These are phyloP conservation scores for Deilephila porcellus DNA, from an alignment of 2,888 invertebrate species.

Conservation along the genomic window DNA sequence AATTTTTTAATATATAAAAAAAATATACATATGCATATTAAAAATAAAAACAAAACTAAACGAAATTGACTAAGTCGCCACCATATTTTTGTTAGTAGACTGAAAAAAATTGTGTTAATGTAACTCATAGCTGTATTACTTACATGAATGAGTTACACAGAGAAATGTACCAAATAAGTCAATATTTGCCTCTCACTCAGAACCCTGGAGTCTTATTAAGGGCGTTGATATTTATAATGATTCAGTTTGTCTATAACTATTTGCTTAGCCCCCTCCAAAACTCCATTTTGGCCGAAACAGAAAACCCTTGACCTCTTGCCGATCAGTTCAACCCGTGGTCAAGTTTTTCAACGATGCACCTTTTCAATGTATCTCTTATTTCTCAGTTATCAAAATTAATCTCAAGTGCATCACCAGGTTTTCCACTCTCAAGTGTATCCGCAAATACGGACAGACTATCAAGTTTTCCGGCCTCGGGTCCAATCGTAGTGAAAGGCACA, in stretches of 20 bases:
- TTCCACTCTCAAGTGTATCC: constrained; percentile 84
- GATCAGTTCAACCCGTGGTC: constrained; percentile 76
- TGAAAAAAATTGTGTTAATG: constrained; percentile 54
- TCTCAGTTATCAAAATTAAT: constrained; percentile 49
- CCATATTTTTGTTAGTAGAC: constrained; percentile 24
- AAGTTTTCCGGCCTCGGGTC: constrained; percentile 84
- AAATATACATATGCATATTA: no score
- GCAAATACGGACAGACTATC: constrained; percentile 81
- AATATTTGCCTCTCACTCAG: constrained; percentile 82
- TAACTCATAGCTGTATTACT: constrained; percentile 79
- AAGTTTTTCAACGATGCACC: constrained; percentile 85
- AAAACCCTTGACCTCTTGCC: constrained; percentile 84
- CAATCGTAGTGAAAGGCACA: constrained; percentile 83
- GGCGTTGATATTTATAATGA: constrained; percentile 60
- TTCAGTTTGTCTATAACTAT: constrained; percentile 51
- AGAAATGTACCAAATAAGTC: constrained; percentile 67
- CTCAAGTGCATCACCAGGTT: constrained; percentile 83
- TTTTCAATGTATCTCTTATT: constrained; percentile 49
- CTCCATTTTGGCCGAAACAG: constrained; percentile 83
- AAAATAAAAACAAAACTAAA: neutral
- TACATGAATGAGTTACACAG: constrained; percentile 82
- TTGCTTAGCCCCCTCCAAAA: constrained; percentile 73
- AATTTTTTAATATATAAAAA: constrained; percentile 44
- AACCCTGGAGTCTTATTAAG: constrained; percentile 82
- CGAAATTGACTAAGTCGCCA: neutral